A percentile compares a stretch with the other conserved stretches of the same genome.
Conservation (phyloP, 1,140 invertebrate species). For the Manduca sexta region DNA sequence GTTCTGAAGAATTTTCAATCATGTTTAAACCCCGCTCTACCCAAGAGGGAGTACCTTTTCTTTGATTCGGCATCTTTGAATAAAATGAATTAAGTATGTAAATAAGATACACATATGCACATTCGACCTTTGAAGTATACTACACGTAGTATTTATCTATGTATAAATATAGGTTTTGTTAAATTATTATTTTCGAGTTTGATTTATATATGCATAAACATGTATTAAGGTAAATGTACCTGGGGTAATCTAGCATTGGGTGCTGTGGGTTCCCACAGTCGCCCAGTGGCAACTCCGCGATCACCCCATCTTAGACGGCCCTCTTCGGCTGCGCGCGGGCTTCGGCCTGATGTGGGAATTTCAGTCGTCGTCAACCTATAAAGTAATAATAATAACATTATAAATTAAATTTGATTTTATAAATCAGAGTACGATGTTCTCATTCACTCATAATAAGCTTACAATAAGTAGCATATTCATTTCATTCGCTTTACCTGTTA, state of each 20-base stretch:
- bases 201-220: too few species aligned
- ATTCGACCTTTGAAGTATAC: too few species aligned
- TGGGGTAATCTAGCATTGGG: conserved; percentile 62
- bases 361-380: conserved; percentile 19
- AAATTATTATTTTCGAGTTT: too few species aligned
- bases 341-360: conserved; percentile 47
- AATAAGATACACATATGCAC: too few species aligned
- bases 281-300: conserved; percentile 75
- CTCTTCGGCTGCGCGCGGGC: conserved; percentile 69
- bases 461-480: too few species aligned
- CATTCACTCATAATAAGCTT: too few species aligned
- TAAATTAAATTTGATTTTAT: too few species aligned
- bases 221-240: conserved; percentile 43
- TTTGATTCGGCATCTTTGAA: conserved; percentile 62
- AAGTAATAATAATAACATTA: too few species aligned
- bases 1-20: conserved; percentile 64
- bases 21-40: conserved; percentile 76
- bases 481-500: conserved; percentile 42
- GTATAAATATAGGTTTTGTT: too few species aligned
- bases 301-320: conserved; percentile 80
- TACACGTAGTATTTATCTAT: too few species aligned
- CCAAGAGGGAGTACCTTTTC: conserved; percentile 75
- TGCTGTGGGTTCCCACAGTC: conserved; percentile 78
- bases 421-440: too few species aligned
- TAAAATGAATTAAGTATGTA: not conserved